Evolutionary conservation across 2,113 vertebrate genomes (phyloP), one percentile per base, ranked within the genome.

Genomic region (Lampris incognitus): DNA sequence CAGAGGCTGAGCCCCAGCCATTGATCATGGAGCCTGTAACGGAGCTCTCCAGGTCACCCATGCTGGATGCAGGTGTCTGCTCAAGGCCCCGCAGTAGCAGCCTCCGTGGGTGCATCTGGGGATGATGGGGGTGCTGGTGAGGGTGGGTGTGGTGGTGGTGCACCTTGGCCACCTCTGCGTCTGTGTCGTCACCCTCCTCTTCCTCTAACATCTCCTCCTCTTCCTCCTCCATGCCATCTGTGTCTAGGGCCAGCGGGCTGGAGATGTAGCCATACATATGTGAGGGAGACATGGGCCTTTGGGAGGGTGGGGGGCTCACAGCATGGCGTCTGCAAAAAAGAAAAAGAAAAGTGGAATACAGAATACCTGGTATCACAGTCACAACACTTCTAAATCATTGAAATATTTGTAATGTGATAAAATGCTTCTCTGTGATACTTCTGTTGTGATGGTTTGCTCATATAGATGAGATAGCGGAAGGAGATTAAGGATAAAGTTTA

Each of bases 1-100:
- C 98, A 0, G 98, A 99, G 49, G 98, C 98, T 0, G 98, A 99
- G 55, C 98, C 98, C 98, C 98, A 99, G 80, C 98, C 98, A 6
- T 99, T 99, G 92, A 99, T 98, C 98, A 99, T 99, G 82, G 98
- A 99, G n/a, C 98, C 98, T 0, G 98, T 99, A 64, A 98, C 97
- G 0, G 98, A 99, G 89, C 98, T 99, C 91, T 99, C 98, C 74
- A 99, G 88, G 93, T 99, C 98, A 2, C 98, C 98, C 1, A 98
- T 95, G 38, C 98, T 99, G 80, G 98, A 99, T 3, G 98, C 97
- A 0, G 98, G 97, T 0, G 98, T 99, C 91, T 99, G 98, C 88
- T 99, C 97, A 0, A 99, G 95, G 68, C 97, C 97, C 9, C 97
- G 96, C 66, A 98, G 83, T 57, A 97, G 91, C 67, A 98, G 95